A percentile compares a stretch with the other conserved stretches of the same genome.
These are phyloP conservation scores for Sterna hirundo DNA, from an alignment of 2,113 vertebrate species.

Conservation along the genomic window DNA sequence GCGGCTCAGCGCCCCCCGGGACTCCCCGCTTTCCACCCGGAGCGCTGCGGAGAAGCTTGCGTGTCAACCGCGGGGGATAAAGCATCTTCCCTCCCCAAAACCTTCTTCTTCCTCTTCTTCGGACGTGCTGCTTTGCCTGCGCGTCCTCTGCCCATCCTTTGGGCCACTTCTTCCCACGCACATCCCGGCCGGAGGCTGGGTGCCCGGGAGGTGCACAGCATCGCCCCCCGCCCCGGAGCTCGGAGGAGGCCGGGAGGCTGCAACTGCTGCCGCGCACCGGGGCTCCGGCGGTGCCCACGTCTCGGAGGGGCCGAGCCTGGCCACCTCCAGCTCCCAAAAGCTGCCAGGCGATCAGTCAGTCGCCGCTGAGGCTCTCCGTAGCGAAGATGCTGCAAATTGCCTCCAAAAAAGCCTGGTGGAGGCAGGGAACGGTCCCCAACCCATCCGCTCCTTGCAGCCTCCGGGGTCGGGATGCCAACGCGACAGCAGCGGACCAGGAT, in stretches of 20 bases:
- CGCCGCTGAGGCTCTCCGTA: neutral
- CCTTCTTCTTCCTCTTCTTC: neutral
- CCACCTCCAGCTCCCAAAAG: neutral
- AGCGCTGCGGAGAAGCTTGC: neutral
- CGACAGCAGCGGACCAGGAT: neutral
- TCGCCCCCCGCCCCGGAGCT: neutral
- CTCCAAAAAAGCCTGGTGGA: neutral
- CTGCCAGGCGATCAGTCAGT: neutral
- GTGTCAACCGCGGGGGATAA: neutral
- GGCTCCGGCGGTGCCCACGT: neutral
- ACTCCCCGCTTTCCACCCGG: neutral
- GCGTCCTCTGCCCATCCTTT: neutral
- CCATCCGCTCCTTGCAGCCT: neutral
- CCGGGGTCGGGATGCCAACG: fast-evolving
- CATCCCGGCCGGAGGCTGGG: neutral
- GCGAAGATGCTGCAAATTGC: neutral
- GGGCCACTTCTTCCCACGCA: neutral
- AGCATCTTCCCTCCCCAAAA: neutral
- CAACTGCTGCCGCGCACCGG: neutral
- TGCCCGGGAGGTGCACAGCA: neutral
- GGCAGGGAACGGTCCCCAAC: neutral
- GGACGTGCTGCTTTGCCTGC: neutral
- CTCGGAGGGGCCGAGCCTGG: neutral
- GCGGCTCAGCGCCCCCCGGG: neutral
- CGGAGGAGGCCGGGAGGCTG: neutral